Conservation (phyloP, 2,797 vertebrate species). For the Pipistrellus pygmaeus region DNA sequence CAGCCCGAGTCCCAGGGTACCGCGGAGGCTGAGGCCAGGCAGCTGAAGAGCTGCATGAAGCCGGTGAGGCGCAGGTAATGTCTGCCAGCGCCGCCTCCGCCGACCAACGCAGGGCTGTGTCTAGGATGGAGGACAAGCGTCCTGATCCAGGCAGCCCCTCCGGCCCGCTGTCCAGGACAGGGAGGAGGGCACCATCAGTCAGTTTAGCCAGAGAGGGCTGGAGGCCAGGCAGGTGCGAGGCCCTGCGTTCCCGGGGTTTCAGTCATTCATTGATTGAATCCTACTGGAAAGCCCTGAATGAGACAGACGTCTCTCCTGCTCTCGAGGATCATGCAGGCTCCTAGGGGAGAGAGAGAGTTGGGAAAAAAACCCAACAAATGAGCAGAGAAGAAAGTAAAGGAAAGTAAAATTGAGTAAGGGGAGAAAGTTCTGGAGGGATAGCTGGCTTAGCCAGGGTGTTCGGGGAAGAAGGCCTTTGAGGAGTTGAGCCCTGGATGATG, state of each 20-base stretch:
- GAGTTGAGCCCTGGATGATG: slow-evolving; percentile 34
- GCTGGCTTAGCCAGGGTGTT: slow-evolving; percentile 28
- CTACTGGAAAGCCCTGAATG: slow-evolving; percentile 58
- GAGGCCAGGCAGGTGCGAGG: slow-evolving; percentile 65
- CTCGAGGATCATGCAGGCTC: slow-evolving; percentile 63
- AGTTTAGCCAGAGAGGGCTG: slow-evolving; percentile 60
- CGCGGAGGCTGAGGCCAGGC: slow-evolving; percentile 81
- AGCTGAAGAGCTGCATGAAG: slow-evolving; percentile 87
- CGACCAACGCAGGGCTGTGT: slow-evolving; percentile 70
- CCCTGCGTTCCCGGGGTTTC: slow-evolving; percentile 55
- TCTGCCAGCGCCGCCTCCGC: slow-evolving; percentile 79
- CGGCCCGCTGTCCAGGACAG: slow-evolving; percentile 69
- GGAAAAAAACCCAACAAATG: not conserved
- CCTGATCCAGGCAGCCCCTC: slow-evolving; percentile 38
- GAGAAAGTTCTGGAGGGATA: slow-evolving; percentile 46
- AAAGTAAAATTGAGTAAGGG: not conserved
- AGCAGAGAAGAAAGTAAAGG: slow-evolving; percentile 50
- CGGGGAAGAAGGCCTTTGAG: slow-evolving; percentile 27
- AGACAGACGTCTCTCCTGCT: slow-evolving; percentile 70
- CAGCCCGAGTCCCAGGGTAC: slow-evolving; percentile 80
- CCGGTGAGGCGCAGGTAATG: slow-evolving; percentile 85
- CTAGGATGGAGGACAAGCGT: slow-evolving; percentile 74
- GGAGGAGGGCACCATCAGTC: slow-evolving; percentile 67
- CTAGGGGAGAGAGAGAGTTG: slow-evolving; percentile 50
- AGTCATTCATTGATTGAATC: slow-evolving; percentile 64